Evolutionary conservation across 2,797 vertebrate species (phyloP).

Genomic region (Bucorvus abyssinicus): DNA sequence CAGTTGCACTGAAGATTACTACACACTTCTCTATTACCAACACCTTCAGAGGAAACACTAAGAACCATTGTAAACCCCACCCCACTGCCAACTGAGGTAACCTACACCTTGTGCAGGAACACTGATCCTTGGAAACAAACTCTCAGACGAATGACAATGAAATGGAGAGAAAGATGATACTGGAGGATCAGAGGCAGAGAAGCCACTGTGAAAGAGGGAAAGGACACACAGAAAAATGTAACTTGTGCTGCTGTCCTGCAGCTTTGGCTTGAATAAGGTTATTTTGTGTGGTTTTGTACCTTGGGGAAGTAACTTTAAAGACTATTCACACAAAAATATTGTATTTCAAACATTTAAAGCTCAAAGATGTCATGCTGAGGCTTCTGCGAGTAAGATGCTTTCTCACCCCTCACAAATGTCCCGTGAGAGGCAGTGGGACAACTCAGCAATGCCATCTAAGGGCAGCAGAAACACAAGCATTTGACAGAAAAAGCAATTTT

Average conservation of each 20-base stretch:
- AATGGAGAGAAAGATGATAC: background rate
- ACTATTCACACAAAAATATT: background rate
- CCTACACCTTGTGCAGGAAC: background rate
- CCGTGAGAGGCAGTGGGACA: background rate
- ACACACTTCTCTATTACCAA: background rate
- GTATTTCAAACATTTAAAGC: background rate
- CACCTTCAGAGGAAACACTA: background rate
- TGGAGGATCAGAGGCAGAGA: background rate
- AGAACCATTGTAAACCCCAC: background rate
- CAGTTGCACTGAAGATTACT: background rate
- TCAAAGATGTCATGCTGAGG: background rate
- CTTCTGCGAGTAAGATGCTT: background rate
- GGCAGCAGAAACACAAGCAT: background rate
- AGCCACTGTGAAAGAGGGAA: background rate
- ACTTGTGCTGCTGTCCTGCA: background rate
- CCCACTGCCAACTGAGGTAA: background rate
- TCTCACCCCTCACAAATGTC: background rate
- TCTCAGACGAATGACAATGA: background rate
- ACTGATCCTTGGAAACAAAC: background rate
- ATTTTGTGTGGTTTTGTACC: background rate
- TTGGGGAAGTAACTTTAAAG: background rate
- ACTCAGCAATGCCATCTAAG: background rate
- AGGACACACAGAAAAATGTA: background rate
- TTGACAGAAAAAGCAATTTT: background rate
- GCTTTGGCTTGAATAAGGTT: background rate